Base-by-base conservation (phyloP, 2,888 invertebrate genomes). In the Acanthosepion pharaonis region DNA sequence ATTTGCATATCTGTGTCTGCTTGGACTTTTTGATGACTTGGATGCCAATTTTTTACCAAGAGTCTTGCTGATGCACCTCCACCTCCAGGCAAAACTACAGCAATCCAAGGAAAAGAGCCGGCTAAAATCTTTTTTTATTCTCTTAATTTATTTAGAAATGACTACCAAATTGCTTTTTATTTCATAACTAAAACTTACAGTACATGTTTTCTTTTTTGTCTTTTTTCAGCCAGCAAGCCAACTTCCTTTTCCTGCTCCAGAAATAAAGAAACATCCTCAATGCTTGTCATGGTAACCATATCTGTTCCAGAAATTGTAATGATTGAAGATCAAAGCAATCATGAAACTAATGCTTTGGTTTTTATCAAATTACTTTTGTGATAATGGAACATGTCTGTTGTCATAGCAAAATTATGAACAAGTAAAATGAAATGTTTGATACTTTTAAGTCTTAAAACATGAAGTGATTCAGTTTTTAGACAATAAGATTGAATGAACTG, bases 1-100 rank as follows among this genome's bases (percentile, higher is more conserved):
- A 99, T 95, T 99, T 99, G 97, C 98, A 99, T 96, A 98, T 99
- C 95, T 99, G 99, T 96, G 98, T 99, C 53, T 99, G 99, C 49
- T 98, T 99, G 96, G 99, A 99, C 97, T 99, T 99, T 97, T 97
- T 99, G 94, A 98, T 99, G 97, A 98, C 98, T n/a, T n/a, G 97
- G 97, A 99, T 78, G 98, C 98, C 3, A 98, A 98, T 99, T 99
- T 97, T 98, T 99, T 96, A 96, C 97, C 92, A 96, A 97, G 94
- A 97, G 97, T 6, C 96, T 97, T 94, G 97, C 97, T 6, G 94
- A 95, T 15, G 94, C 95, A 4, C 93, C 94, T 51, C 64, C 94
- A 33, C 94, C 94, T 48, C 94, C 95, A 93, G 94, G 95, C 33
- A 93, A 94, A 11, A 94, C 95, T 3, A 94, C 95, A 91, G 92